Evolutionary conservation across 2,888 invertebrate genomes (phyloP).

Genomic region (Monochamus alternatus): DNA sequence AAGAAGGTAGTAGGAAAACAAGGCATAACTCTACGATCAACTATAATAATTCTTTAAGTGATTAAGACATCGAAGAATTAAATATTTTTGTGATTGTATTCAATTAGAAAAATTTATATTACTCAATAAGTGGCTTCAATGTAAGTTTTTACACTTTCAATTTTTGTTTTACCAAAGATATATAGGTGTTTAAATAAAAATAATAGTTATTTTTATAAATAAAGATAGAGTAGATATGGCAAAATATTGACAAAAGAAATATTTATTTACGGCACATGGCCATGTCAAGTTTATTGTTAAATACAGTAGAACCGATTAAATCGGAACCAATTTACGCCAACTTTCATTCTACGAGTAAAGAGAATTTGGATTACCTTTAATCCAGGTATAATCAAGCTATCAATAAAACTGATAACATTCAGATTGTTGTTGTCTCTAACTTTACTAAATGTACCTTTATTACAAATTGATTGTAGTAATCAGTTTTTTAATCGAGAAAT

Average conservation of each 20-base stretch:
- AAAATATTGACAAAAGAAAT: neutral
- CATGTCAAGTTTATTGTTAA: too few species aligned
- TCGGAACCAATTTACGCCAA: too few species aligned
- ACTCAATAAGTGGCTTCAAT: conserved; percentile 47
- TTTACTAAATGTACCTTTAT: too few species aligned
- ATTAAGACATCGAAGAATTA: conserved; percentile 65
- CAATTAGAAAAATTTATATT: conserved; percentile 39
- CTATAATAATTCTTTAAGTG: conserved; percentile 77
- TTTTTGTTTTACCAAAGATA: conserved; percentile 4
- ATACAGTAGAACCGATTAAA: too few species aligned
- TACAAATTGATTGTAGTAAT: too few species aligned
- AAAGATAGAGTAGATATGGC: neutral
- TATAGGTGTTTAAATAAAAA: neutral
- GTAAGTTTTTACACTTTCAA: neutral
- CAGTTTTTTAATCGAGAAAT: too few species aligned
- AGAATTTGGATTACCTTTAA: too few species aligned
- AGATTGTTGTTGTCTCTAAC: too few species aligned
- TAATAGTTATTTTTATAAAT: conserved; percentile 3
- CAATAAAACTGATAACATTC: too few species aligned
- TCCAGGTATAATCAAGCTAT: too few species aligned
- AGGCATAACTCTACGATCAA: conserved; percentile 85
- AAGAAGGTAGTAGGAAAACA: conserved; percentile 85
- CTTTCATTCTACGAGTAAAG: too few species aligned
- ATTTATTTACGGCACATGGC: too few species aligned
- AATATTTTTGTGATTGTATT: conserved; percentile 45